Evolutionary conservation across 2,113 vertebrate species (phyloP).

Genomic region (Mesocricetus auratus): DNA sequence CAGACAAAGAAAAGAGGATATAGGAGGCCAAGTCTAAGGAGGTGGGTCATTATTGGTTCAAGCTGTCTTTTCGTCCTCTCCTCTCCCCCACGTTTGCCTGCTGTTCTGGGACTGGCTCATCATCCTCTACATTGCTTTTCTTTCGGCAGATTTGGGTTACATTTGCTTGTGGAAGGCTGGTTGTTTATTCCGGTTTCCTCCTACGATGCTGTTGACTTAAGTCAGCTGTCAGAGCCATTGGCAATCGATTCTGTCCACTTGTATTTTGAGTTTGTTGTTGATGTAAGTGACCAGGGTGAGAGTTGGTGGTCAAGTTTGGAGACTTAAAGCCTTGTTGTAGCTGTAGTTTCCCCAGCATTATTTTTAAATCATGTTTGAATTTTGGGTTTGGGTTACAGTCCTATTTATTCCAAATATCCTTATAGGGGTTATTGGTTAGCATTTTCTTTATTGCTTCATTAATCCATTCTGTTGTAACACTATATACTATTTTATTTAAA

Average conservation of each 20-base stretch:
- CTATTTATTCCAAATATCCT: background rate
- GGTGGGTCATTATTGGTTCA: background rate
- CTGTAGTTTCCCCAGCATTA: background rate
- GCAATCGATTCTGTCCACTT: background rate
- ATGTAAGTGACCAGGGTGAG: background rate
- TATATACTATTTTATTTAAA: background rate
- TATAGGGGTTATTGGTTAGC: background rate
- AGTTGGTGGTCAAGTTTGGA: background rate
- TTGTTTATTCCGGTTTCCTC: background rate
- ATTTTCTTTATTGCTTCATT: background rate
- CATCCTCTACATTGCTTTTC: background rate
- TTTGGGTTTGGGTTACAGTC: background rate
- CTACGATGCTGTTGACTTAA: background rate
- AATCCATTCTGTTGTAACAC: background rate
- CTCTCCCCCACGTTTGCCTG: background rate
- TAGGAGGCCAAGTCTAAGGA: background rate
- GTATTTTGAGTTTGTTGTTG: background rate
- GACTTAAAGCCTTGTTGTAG: background rate
- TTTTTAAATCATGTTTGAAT: background rate
- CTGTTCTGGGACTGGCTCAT: accelerated
- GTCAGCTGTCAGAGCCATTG: background rate
- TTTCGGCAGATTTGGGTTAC: background rate
- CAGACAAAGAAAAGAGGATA: background rate
- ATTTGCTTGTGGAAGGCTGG: background rate
- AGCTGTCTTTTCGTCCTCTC: background rate